Base-by-base conservation (phyloP, 2,888 invertebrate species). In the Protula sp. region DNA sequence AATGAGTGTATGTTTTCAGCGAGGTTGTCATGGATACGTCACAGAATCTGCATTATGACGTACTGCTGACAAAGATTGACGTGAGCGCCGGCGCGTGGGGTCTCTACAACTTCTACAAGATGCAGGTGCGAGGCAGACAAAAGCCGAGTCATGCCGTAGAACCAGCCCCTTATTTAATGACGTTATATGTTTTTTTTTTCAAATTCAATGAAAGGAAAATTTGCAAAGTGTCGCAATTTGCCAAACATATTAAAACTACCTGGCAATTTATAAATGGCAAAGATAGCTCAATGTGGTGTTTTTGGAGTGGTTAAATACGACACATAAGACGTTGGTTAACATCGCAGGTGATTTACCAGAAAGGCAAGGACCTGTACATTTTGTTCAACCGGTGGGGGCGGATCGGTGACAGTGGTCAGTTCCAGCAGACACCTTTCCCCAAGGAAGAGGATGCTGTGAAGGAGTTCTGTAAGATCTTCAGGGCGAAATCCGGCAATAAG, bases 361-460 rank as follows among this genome's bases (percentile, higher is more conserved):
- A 72, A 53, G 74, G 70, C n/a, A 75, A 82, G 68, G 81, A 83
- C 61, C 66, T 85, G 55, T 83, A 78, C 67, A 70, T 84, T 47
- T 66, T 85, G 59, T 84, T 85, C 73, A 85, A 83, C 19, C 78
- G 84, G 30, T 85, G 85, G 84, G 85, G 85, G 3, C 72, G 84
- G 47, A 83, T 85, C 31, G 85, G 84, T 19, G 78, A 79, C 58
- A 66, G 65, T 0, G 84, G 84, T 2, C 81, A 82, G 67, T 81
- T 72, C 64, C 84, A 84, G 70, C 81, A 82, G 61, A 84, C 84
- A 2, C 83, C 84, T 2, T 83, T 80, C 68, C 72, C 74, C 19
- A 74, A 72, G 2, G 62, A 75, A 19, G 78, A 77, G 14, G 83
- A 83, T 45, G 84, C 80, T 1, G 73, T 77, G 3, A 82, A 83